These are phyloP conservation scores for Lepilemur ruficaudatus DNA, from an alignment of 2,797 vertebrate genomes.

Conservation along the genomic window DNA sequence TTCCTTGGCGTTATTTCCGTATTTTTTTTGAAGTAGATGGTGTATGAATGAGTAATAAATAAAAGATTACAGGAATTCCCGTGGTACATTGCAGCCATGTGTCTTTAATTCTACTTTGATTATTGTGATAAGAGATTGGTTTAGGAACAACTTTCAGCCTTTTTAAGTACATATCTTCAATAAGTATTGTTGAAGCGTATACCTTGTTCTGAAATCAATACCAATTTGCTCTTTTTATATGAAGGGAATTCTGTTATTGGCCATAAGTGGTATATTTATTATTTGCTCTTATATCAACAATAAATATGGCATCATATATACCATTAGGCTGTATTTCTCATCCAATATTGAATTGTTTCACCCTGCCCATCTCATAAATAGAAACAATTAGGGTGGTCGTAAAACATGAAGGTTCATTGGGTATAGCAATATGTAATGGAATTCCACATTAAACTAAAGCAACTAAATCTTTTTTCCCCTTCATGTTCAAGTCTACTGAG, in stretches of 20 bases:
- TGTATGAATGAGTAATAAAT: background rate
- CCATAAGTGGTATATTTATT: background rate
- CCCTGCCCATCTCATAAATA: background rate
- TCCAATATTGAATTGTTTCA: conserved; percentile 34
- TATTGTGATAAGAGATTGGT: conserved; percentile 11
- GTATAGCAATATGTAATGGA: background rate
- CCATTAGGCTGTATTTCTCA: conserved; percentile 24
- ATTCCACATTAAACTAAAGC: conserved; percentile 36
- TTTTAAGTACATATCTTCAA: background rate
- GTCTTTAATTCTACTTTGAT: conserved; percentile 25
- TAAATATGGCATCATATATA: background rate
- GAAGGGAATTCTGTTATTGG: background rate
- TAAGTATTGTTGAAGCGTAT: conserved; percentile 15
- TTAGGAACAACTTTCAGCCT: conserved; percentile 5
- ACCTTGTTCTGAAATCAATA: conserved; percentile 8
- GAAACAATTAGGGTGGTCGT: conserved; percentile 26
- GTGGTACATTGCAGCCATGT: background rate
- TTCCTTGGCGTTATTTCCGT: background rate
- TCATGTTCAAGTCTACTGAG: background rate
- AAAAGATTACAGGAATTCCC: background rate
- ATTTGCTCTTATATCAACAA: conserved; percentile 42
- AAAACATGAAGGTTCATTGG: conserved; percentile 39
- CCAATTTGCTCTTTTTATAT: background rate
- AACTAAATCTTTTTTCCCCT: background rate
- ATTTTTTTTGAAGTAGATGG: background rate